Evolutionary conservation across 35 echinoderm and acorn worm genomes (phyloP).

Genomic region (Ptychodera flava): DNA sequence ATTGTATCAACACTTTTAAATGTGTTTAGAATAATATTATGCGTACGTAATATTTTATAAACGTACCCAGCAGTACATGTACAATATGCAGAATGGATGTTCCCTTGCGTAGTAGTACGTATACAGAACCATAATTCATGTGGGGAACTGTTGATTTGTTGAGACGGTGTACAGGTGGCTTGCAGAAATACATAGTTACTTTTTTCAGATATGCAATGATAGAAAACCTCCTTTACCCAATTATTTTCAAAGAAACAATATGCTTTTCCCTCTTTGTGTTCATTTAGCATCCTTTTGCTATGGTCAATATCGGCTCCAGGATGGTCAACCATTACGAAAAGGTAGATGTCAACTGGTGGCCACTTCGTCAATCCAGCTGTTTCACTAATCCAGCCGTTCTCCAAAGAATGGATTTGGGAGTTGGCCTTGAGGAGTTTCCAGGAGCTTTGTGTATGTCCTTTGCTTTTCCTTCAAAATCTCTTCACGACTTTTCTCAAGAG

Average conservation of each 20-base stretch:
- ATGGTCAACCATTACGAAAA: background rate
- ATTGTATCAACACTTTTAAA: no score
- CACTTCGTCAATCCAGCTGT: background rate
- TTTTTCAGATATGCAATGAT: no score
- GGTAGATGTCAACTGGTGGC: no score
- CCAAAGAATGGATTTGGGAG: background rate
- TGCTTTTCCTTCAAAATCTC: background rate
- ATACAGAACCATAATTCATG: no score
- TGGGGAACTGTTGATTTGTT: no score
- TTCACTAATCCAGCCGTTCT: background rate
- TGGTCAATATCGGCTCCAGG: background rate
- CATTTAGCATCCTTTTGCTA: background rate
- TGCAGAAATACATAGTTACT: no score
- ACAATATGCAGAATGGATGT: no score
- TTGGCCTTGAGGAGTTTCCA: background rate
- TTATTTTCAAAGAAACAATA: background rate
- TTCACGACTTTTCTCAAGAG: background rate
- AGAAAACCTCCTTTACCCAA: background rate
- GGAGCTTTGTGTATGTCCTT: background rate
- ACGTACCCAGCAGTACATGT: no score
- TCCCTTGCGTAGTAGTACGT: no score
- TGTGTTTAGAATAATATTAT: no score
- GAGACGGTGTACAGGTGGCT: no score
- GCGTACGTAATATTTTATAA: no score
- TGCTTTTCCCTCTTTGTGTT: background rate